Evolutionary conservation across 1,140 invertebrate species (phyloP), one percentile per base, ranked within the genome.

Genomic region (Lordiphosa clarofinis): DNA sequence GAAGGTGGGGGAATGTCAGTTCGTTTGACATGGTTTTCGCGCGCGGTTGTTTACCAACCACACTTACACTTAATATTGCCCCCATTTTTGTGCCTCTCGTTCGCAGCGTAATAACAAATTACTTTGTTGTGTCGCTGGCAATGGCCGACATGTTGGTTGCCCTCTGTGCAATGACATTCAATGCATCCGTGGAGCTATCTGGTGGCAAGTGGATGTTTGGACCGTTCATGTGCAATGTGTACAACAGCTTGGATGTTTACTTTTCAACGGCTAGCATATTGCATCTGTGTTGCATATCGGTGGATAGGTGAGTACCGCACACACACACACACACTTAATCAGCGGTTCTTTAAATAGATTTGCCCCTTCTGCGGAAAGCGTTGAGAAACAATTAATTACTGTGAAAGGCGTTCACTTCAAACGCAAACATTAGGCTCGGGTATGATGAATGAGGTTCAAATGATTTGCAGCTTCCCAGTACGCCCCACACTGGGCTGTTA

Each of bases 251-350:
- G 67, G 97, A 99, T 88, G 97, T 99, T 4, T 96, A 98, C 79
- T 98, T 98, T 88, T 97, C 95, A 31, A 98, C 96, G 6, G 96
- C 96, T 0, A 97, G 96, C 31, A 98, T 98, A 39, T 90, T 98
- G 4, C 97, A 99, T 89, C 91, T 99, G 5, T 98, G 97, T 88
- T 98, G 96, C 87, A 98, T 99, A 81, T 95, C 94, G 49, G 95
- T 98, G 19, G 97, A 99, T 88, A 91, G 97, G 70, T 89, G 57
- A 79, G 76, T 73, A 47, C 24, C 43, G 35, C 43, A 15, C 28
- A 33, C 37, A n/a, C 11, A 28, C 28, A 49, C 38, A 12, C 40
- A 43, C 2, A 15, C 15, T 39, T 50, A 15, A 46, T 35, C 12
- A 24, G 19, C 0, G 42, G 48, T 42, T 13, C 46, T 59, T 62